Evolutionary conservation across 2,888 invertebrate species (phyloP).

Genomic region (Augiades crinisus): DNA sequence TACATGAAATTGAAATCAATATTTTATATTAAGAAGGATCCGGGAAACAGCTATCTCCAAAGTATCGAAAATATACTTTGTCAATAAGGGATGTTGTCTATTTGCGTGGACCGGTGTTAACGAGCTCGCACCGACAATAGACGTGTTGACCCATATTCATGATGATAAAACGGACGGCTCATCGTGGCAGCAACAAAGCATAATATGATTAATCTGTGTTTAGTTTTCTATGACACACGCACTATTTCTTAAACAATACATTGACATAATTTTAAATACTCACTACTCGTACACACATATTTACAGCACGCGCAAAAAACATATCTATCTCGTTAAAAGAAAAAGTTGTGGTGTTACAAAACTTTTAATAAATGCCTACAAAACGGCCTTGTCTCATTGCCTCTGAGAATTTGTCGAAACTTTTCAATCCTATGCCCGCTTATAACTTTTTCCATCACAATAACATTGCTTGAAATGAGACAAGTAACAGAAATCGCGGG

Average conservation of each 20-base stretch:
- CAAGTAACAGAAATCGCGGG: conserved; percentile 58
- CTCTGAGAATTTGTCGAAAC: conserved; percentile 50
- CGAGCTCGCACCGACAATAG: no score
- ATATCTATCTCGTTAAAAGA: conserved; percentile 26
- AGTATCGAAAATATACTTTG: no score
- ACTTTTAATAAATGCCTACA: conserved; percentile 60
- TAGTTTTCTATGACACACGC: background rate
- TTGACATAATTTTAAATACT: conserved; percentile 14
- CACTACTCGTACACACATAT: background rate
- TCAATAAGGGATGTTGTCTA: no score
- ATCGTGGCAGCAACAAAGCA: no score
- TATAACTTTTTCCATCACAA: conserved; percentile 71
- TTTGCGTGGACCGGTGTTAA: no score
- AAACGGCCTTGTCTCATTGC: conserved; percentile 56
- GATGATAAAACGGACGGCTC: no score
- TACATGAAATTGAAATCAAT: no score
- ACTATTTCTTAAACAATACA: conserved; percentile 4
- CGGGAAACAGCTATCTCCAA: no score
- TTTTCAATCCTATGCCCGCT: conserved; percentile 63
- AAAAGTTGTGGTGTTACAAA: conserved; percentile 40
- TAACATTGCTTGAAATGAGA: conserved; percentile 61
- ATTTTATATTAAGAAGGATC: no score
- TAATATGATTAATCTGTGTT: no score
- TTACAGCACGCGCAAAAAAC: background rate
- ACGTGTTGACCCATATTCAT: no score